Evolutionary conservation across 2,888 invertebrate species (phyloP).

Genomic region (Phasia obesa): DNA sequence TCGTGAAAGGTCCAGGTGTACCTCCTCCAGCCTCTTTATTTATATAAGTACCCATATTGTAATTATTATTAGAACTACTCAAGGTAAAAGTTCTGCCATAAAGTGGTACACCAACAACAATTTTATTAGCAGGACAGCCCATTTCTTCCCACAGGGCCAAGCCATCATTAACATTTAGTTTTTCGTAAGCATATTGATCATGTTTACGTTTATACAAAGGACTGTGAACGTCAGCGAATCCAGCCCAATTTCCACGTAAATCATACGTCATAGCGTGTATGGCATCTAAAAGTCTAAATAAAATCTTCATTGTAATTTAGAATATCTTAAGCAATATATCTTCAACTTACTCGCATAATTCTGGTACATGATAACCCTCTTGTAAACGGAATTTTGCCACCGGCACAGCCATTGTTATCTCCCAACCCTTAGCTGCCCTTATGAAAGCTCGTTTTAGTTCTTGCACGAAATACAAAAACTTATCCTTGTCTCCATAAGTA

Average conservation of each 20-base stretch:
- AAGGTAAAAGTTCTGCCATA: conserved; percentile 94
- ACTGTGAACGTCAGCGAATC: conserved; percentile 94
- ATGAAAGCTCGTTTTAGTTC: conserved; percentile 91
- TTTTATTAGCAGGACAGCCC: conserved; percentile 93
- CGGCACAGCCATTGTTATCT: conserved; percentile 95
- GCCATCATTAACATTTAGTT: conserved; percentile 94
- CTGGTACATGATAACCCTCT: conserved; percentile 95
- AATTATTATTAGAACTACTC: conserved; percentile 91
- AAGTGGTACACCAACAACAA: conserved; percentile 94
- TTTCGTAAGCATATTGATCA: conserved; percentile 95
- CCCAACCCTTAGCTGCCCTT: conserved; percentile 89
- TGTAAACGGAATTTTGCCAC: conserved; percentile 92
- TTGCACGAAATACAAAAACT: conserved; percentile 91
- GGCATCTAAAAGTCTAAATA: conserved; percentile 85
- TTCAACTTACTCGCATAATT: conserved; percentile 90
- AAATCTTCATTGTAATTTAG: background rate
- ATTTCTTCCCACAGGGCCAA: conserved; percentile 93
- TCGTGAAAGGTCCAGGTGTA: conserved; percentile 91
- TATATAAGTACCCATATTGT: conserved; percentile 92
- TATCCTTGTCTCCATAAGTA: conserved; percentile 91
- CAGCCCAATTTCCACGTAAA: conserved; percentile 94
- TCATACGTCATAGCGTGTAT: conserved; percentile 95
- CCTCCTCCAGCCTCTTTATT: conserved; percentile 96
- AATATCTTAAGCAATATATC: background rate
- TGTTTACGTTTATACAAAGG: conserved; percentile 92